Evolutionary conservation across 1,140 invertebrate genomes (phyloP), one percentile per base, ranked within the genome.

Genomic region (Pollicipes pollicipes): DNA sequence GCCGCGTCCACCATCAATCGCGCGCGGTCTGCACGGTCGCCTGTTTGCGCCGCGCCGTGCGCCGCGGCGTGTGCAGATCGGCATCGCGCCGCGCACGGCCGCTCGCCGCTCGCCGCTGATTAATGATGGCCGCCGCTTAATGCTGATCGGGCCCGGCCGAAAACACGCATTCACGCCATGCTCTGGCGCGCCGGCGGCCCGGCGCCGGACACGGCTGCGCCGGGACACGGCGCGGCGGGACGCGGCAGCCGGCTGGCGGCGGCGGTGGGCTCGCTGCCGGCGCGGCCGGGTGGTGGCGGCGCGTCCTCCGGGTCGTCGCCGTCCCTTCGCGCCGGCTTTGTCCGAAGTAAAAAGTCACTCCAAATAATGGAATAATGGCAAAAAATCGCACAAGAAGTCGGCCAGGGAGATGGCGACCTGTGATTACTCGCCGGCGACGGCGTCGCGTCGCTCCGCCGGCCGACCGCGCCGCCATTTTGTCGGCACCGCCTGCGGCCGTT

Each of bases 331-430:
- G 45, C 2, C 45, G 13, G 45, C 45, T 58, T 58, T 58, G 45
- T 58, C 24, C 45, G 13, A 58, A 58, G 21, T 58, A 58, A 58
- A 58, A 58, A 58, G 45, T 58, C 45, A 58, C 24, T 58, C 45
- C 45, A 58, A 58, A 58, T 58, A 58, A 58, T 58, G 45, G 45
- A 58, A 58, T 58, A 58, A 58, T 58, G 45, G 21, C 45, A 58
- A 58, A 58, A 58, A 58, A 58, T 58, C 45, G 45, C 24, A 58
- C 45, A 58, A 58, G 45, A 58, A 58, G 45, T 21, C n/a, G n/a
- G n/a, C n/a, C n/a, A n/a, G n/a, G n/a, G n/a, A n/a, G n/a, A n/a
- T n/a, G n/a, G n/a, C 4, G 32, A 35, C 21, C 45, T 58, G 6
- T 58, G 45, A 58, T 58, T 58, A 58, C 24, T 21, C 45, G 45